A percentile compares a stretch with the other conserved stretches of the same genome.
Conservation (phyloP, 2,797 vertebrate species). For the Enteromius paludinosus region DNA sequence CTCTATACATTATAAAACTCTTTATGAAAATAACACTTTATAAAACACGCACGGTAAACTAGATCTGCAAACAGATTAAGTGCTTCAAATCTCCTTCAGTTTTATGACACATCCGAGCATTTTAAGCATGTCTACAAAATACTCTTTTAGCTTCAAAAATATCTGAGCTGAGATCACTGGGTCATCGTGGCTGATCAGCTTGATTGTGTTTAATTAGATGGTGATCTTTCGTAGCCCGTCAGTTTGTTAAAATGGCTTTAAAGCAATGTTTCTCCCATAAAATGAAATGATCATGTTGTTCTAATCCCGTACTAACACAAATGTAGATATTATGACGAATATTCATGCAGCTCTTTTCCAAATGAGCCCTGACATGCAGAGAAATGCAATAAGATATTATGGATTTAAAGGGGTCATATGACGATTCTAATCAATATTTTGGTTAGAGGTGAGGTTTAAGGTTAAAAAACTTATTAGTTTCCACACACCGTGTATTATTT, state of each 20-base stretch:
- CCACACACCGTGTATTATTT: background rate
- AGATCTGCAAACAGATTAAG: slow-evolving; percentile 48
- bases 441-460: background rate
- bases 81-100: slow-evolving; percentile 37
- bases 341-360: background rate
- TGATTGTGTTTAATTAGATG: background rate
- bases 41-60: slow-evolving; percentile 45
- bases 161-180: background rate
- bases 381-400: background rate
- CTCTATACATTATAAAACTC: slow-evolving; percentile 55
- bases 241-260: background rate
- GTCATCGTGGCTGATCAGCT: background rate
- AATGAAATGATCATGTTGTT: background rate
- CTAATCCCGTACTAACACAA: background rate
- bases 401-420: background rate
- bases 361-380: background rate
- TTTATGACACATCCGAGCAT: slow-evolving; percentile 5
- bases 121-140: background rate
- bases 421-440: background rate
- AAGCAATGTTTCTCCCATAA: background rate
- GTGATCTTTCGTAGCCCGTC: background rate
- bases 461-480: background rate
- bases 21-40: slow-evolving; percentile 60
- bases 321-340: background rate
- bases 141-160: background rate